Percentiles rank a stretch among this genome's conserved stretches.
Evolutionary conservation across 2,113 vertebrate genomes (phyloP).

Genomic region (Melozone crissalis): DNA sequence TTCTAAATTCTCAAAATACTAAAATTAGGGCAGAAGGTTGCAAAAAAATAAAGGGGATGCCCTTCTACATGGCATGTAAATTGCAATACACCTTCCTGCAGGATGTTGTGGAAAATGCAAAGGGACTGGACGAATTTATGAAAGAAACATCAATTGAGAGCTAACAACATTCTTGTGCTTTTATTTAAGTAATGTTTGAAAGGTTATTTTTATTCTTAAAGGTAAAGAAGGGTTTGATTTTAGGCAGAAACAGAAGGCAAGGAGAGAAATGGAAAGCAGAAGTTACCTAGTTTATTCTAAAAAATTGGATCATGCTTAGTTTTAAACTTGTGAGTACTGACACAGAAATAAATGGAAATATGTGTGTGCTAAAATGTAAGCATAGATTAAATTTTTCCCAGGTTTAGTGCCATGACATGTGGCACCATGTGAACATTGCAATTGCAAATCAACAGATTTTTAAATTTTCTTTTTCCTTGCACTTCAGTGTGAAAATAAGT

Average conservation of each 20-base stretch:
- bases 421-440: neutral
- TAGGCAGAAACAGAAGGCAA: neutral
- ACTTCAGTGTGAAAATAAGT: neutral
- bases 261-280: neutral
- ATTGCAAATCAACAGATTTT: neutral
- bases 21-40: neutral
- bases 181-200: neutral
- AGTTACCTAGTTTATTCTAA: neutral
- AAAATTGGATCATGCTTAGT: neutral
- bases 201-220: neutral
- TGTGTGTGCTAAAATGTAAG: neutral
- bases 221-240: neutral
- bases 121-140: neutral
- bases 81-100: neutral
- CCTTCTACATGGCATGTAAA: neutral
- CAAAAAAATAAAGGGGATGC: neutral
- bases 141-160: neutral
- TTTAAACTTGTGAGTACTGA: neutral
- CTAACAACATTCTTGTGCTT: neutral
- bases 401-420: neutral
- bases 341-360: neutral
- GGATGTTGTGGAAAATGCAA: neutral
- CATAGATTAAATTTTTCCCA: neutral
- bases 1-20: neutral
- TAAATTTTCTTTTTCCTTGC: neutral